A percentile compares a stretch with the other conserved stretches of the same genome.
These are phyloP conservation scores for Nemoura dubitans DNA, from an alignment of 2,888 invertebrate species.

Conservation along the genomic window DNA sequence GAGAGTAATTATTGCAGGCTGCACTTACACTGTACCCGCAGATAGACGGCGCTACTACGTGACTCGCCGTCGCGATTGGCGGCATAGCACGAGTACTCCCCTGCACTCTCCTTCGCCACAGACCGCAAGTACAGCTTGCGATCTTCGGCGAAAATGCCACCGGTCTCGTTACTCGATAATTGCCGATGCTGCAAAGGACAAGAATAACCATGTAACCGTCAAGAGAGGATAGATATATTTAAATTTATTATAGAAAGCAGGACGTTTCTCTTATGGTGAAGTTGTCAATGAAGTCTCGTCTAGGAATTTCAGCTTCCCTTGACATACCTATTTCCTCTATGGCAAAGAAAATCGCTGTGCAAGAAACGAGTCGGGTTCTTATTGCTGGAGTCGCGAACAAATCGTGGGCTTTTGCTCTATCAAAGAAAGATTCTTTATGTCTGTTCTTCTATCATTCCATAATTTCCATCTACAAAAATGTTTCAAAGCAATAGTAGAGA, in stretches of 20 bases:
- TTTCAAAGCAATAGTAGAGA: neutral
- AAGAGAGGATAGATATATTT: neutral
- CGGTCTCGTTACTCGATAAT: slow-evolving; percentile 72
- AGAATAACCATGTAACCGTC: neutral
- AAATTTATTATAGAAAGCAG: neutral
- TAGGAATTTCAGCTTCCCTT: neutral
- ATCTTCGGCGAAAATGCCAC: slow-evolving; percentile 72
- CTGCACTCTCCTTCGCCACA: slow-evolving; percentile 75
- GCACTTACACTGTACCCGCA: slow-evolving; percentile 83
- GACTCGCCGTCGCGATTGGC: slow-evolving; percentile 83
- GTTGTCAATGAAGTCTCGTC: neutral
- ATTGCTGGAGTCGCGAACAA: neutral
- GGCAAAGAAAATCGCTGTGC: neutral
- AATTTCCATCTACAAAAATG: neutral
- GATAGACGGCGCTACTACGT: slow-evolving; percentile 75
- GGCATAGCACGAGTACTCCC: slow-evolving; percentile 84
- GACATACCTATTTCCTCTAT: neutral
- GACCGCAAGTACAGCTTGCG: slow-evolving; percentile 74
- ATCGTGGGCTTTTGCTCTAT: neutral
- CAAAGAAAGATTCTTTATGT: neutral
- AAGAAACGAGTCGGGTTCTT: neutral
- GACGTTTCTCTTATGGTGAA: slow-evolving; percentile 8
- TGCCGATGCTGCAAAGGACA: slow-evolving; percentile 67
- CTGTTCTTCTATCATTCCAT: neutral
- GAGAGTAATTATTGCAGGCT: neutral